Base-by-base conservation (phyloP, 2,797 vertebrate species). In the Sebastes nivosus region DNA sequence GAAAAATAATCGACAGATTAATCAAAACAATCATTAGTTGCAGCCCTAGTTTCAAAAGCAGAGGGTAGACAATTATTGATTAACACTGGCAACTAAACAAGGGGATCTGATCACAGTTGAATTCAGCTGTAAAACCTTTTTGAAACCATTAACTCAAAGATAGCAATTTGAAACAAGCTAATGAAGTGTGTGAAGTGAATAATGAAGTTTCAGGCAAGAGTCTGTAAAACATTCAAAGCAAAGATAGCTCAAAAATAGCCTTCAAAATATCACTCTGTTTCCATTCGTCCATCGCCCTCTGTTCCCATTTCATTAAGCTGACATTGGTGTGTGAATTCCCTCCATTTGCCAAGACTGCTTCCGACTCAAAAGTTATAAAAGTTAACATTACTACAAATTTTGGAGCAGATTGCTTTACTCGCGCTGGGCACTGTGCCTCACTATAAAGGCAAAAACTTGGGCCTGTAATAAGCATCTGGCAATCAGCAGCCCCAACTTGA, bases 101-200 rank as follows among this genome's bases (percentile, higher is more conserved):
- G 42, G 14, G 9, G 14, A 75, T 57, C 58, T 55, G 68, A 69
- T 77, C 29, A 54, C 30, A 46, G 42, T 3, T 57, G 14, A 79
- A 27, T 60, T 73, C 38, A 66, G 25, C 22, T 73, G 14, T 20
- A 29, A 27, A 42, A 25, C 4, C 25, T 46, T 79, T 75, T 63
- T 10, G 1, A 29, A 74, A 32, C 67, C 34, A 67, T 55, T 70
- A 59, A 52, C 36, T 61, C 8, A 61, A 76, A 24, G 22, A 64
- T 18, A 25, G 42, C 16, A 46, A 34, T 60, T 32, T 71, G 38
- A 75, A 68, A 60, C 11, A 67, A 38, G 46, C 24, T 25, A 64
- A 67, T 67, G 42, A 67, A 61, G 68, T 12, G 46, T 64, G 30
- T 55, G 57, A 77, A 60, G 71, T 67, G 22, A 54, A 32, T 77